These are phyloP conservation scores for Apeira syringaria DNA, from an alignment of 2,888 invertebrate species.

Conservation along the genomic window DNA sequence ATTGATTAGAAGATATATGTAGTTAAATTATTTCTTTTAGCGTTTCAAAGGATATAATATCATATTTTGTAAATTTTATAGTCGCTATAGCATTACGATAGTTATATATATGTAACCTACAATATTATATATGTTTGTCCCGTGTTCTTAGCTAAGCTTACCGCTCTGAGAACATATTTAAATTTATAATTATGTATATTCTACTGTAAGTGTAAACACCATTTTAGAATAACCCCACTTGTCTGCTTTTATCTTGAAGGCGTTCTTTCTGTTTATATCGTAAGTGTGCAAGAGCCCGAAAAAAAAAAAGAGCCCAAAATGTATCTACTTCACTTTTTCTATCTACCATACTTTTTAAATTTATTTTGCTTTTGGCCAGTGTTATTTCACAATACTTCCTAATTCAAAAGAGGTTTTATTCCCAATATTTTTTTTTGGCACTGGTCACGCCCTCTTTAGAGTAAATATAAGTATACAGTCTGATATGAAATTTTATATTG, in stretches of 20 bases:
- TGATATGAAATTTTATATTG: conserved; percentile 79
- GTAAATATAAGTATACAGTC: conserved; percentile 53
- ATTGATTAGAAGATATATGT: conserved; percentile 78
- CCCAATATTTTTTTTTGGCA: conserved; percentile 25
- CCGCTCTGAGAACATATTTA: conserved; percentile 76
- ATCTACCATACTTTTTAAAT: conserved; percentile 22
- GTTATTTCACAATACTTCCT: conserved; percentile 17
- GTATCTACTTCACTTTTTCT: conserved; percentile 11
- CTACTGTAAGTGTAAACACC: conserved; percentile 42
- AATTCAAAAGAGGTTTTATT: conserved; percentile 7
- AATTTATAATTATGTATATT: conserved; percentile 47
- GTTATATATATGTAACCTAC: conserved; percentile 57
- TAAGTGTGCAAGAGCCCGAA: background rate
- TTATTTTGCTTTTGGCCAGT: conserved; percentile 37
- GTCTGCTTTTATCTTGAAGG: conserved; percentile 36
- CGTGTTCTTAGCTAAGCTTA: conserved; percentile 78
- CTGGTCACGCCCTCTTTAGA: conserved; percentile 42
- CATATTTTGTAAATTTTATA: conserved; percentile 84
- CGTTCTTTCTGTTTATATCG: background rate
- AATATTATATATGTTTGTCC: conserved; percentile 61
- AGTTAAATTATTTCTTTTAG: conserved; percentile 77
- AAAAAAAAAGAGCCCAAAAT: no score
- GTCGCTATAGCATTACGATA: conserved; percentile 69
- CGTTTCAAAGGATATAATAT: conserved; percentile 81
- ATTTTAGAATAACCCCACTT: conserved; percentile 35